phyloP scores from a whole-genome alignment of 1,140 invertebrate species.

The Pogonognathellus flavescens region DNA sequence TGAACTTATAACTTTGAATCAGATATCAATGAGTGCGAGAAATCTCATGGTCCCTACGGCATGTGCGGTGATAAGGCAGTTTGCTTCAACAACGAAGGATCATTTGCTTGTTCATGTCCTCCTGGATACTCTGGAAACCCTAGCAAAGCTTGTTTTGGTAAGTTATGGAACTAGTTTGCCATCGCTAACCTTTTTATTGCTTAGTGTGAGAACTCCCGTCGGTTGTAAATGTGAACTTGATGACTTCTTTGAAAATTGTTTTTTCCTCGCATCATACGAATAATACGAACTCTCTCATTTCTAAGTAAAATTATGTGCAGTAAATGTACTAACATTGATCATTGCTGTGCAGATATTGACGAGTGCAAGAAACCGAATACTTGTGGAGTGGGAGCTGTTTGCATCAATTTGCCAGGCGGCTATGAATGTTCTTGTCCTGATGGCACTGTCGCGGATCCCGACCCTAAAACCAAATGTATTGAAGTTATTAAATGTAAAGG shows the following conservation, averaged over 20 bases:
- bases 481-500: constrained; percentile 82
- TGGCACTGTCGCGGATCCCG: constrained; percentile 82
- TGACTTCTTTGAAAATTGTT: constrained; percentile 4
- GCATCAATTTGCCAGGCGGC: constrained; percentile 82
- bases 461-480: constrained; percentile 82
- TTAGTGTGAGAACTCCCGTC: constrained; percentile 23
- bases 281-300: background rate
- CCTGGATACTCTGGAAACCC: constrained; percentile 84
- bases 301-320: constrained; percentile 4
- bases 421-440: constrained; percentile 85
- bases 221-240: background rate
- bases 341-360: constrained; percentile 77
- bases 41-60: constrained; percentile 80
- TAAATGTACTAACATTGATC: too few species aligned
- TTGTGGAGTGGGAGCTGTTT: constrained; percentile 88
- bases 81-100: constrained; percentile 86
- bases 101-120: constrained; percentile 83
- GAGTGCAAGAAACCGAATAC: constrained; percentile 82
- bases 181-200: constrained; percentile 19
- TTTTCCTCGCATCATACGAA: background rate
- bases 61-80: constrained; percentile 85
- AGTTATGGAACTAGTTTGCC: constrained; percentile 51
- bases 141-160: constrained; percentile 80
- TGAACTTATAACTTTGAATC: background rate
- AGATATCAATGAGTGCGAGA: constrained; percentile 95